These are phyloP conservation scores for Harpagifer antarcticus DNA, from an alignment of 2,797 vertebrate species.

Conservation along the genomic window DNA sequence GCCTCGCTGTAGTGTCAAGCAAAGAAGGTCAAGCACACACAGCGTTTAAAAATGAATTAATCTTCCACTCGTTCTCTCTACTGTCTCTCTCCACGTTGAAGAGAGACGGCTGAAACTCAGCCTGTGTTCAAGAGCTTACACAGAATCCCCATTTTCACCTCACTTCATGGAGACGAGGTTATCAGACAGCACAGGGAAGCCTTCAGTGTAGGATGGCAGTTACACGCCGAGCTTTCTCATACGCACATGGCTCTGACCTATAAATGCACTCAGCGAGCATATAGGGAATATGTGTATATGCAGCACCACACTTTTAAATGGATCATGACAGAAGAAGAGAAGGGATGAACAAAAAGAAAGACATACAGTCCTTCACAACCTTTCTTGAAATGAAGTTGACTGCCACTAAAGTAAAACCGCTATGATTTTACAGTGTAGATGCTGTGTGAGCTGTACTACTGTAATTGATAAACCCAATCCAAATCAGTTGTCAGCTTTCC, in stretches of 20 bases:
- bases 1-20: conserved; percentile 73
- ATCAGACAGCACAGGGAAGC: conserved; percentile 33
- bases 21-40: conserved; percentile 83
- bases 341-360: neutral
- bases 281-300: conserved; percentile 22
- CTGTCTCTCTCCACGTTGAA: conserved; percentile 29
- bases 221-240: conserved; percentile 20
- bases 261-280: conserved; percentile 34
- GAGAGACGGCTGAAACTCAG: conserved; percentile 31
- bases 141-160: conserved; percentile 63
- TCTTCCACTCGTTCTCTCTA: conserved; percentile 54
- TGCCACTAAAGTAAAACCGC: neutral
- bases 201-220: conserved; percentile 23
- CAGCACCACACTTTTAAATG: conserved; percentile 23
- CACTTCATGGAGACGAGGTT: conserved; percentile 55
- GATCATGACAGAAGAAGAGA: neutral
- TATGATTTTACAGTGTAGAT: neutral
- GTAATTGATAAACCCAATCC: conserved; percentile 17
- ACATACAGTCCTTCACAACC: neutral
- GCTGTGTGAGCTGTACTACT: neutral
- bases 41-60: conserved; percentile 81
- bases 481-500: conserved; percentile 16
- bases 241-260: conserved; percentile 23
- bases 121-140: conserved; percentile 53
- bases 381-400: neutral